Evolutionary conservation across 2,113 vertebrate genomes (phyloP).

Genomic region (Australoheros scitulus): DNA sequence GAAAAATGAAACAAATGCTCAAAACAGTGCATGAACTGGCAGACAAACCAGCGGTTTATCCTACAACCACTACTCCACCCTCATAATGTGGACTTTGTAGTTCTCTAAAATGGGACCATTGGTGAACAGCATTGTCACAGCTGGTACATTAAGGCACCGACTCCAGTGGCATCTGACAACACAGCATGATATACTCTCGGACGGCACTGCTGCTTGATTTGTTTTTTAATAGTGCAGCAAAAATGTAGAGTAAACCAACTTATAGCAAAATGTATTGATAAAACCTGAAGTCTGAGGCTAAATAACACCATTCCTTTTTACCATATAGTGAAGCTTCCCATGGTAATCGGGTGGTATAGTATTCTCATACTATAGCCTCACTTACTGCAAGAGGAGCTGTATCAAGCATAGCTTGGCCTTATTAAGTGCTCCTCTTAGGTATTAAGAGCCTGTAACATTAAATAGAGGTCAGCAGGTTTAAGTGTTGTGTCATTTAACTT

Average conservation of each 20-base stretch:
- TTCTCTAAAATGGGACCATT: neutral
- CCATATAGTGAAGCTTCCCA: neutral
- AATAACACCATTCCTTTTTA: constrained; percentile 11
- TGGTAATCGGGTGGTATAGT: neutral
- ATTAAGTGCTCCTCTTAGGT: constrained; percentile 28
- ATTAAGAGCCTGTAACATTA: constrained; percentile 33
- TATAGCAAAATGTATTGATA: neutral
- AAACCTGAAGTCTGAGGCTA: neutral
- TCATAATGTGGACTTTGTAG: neutral
- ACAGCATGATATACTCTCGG: neutral
- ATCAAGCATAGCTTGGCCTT: constrained; percentile 19
- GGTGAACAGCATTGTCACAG: neutral
- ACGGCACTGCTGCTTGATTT: neutral
- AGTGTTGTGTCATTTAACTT: constrained; percentile 32
- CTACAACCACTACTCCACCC: neutral
- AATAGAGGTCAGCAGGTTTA: constrained; percentile 47
- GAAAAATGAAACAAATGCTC: no score
- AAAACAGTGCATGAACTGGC: neutral
- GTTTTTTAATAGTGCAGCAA: neutral
- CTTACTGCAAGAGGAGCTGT: neutral
- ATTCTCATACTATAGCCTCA: neutral
- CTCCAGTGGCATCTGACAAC: neutral
- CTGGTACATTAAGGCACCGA: neutral
- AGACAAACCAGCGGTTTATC: neutral
- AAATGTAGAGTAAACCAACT: constrained; percentile 17